Evolutionary conservation across 2,888 invertebrate genomes (phyloP), one percentile per base, ranked within the genome.

Genomic region (Helleia helle): DNA sequence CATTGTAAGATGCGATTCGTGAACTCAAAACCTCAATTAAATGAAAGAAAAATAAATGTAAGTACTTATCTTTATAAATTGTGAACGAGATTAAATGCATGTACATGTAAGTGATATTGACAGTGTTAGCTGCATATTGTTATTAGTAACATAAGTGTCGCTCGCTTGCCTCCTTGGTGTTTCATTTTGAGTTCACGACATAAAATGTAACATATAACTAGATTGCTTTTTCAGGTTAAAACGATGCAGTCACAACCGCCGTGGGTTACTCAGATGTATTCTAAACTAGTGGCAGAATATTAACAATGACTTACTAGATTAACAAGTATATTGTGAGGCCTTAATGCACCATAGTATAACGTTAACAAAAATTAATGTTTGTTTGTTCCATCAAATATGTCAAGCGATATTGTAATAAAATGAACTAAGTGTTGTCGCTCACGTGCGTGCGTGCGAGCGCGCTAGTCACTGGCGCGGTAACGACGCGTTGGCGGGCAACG

Each of bases 401-500:
- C 36, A 36, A 36, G 25, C 36, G 36, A 9, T n/a, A 25, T 12
- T 22, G 8, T 34, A 30, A 22, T 8, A 12, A 34, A 34, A 34
- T 34, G 18, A 11, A 31, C 12, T 34, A 17, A 56, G 47, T 56
- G 55, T 42, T 56, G 27, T 12, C 13, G 28, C 28, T 15, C 45
- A 40, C 38, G 42, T 36, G 8, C 28, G 37, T 45, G 42, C 46
- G n/a, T n/a, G n/a, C n/a, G n/a, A n/a, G n/a, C n/a, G n/a, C n/a
- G n/a, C n/a, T n/a, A 2, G 47, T 74, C 72, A 83, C 68, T 76
- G 81, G 48, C 89, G 87, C 83, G 88, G 89, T 71, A 93, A 86
- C 56, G 93, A 92, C 58, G 93, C 91, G 85, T 93, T 93, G 65
- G 93, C 92, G 64, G 95, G 95, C 73, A 95, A 88, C 58, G 95